Percentiles rank a stretch among this genome's conserved stretches.
These are phyloP conservation scores for Theretra japonica DNA, from an alignment of 2,888 invertebrate species.

Conservation along the genomic window DNA sequence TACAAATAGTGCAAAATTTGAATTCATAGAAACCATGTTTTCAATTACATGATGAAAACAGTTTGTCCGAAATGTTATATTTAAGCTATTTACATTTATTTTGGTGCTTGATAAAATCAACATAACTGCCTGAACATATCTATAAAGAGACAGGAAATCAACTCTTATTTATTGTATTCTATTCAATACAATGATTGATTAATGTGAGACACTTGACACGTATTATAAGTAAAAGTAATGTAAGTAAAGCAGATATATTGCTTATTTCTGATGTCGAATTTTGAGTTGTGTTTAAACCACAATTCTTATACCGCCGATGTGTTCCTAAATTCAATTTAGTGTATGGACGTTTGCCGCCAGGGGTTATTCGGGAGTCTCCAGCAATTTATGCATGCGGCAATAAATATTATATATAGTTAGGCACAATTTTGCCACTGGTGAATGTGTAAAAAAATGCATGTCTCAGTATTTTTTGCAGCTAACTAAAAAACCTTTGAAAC, in stretches of 20 bases:
- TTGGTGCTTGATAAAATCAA: constrained; percentile 7
- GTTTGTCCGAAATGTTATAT: background rate
- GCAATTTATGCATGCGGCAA: background rate
- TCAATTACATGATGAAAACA: background rate
- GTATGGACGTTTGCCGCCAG: background rate
- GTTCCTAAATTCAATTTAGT: constrained; percentile 25
- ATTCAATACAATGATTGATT: background rate
- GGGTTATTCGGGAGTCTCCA: background rate
- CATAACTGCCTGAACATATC: constrained; percentile 15
- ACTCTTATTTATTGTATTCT: background rate
- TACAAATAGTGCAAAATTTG: too few relatives aligned
- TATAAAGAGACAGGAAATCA: background rate
- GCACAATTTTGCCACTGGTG: background rate
- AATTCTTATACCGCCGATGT: constrained; percentile 26
- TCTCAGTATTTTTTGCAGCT: background rate
- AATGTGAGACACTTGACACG: background rate
- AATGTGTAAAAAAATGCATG: background rate
- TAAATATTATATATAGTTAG: background rate
- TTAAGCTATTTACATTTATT: background rate
- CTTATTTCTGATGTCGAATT: constrained; percentile 12
- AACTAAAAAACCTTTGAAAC: background rate
- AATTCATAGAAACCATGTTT: background rate
- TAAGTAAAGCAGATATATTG: background rate
- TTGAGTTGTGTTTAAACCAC: constrained; percentile 15
- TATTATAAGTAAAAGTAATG: constrained; percentile 2